Evolutionary conservation across 2,797 vertebrate species (phyloP).

Genomic region (Botia almorhae): DNA sequence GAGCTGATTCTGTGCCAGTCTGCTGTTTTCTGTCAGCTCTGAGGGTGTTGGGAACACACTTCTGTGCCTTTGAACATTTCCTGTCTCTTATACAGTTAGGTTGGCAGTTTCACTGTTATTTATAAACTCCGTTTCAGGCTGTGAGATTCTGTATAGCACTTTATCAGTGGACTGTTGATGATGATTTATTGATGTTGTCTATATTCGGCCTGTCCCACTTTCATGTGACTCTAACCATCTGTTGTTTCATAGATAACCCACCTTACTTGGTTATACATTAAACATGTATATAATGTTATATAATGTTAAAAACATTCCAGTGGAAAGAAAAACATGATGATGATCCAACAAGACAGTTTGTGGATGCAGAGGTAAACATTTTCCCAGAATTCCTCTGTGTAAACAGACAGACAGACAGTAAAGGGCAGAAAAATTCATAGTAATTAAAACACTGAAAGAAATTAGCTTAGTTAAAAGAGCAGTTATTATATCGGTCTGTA

Average conservation of each 20-base stretch:
- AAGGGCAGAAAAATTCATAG: no score
- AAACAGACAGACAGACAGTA: conserved; percentile 1
- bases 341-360: background rate
- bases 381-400: conserved; percentile 56
- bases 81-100: conserved; percentile 5
- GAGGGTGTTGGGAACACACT: conserved; percentile 11
- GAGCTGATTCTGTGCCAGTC: conserved; percentile 15
- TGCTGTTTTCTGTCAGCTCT: conserved; percentile 27
- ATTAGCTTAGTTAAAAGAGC: no score
- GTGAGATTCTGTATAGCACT: conserved; percentile 33
- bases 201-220: conserved; percentile 38
- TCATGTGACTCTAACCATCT: conserved; percentile 37
- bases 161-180: conserved; percentile 18
- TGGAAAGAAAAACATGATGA: background rate
- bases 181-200: conserved; percentile 33
- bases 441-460: no score
- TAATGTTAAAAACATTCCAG: background rate
- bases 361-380: conserved; percentile 24
- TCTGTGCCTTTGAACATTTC: background rate
- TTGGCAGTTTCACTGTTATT: conserved; percentile 24
- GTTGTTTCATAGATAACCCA: conserved; percentile 29
- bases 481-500: no score
- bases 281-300: background rate
- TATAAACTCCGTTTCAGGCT: conserved; percentile 32
- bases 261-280: background rate